Conservation (phyloP, 2,113 vertebrate genomes). For the Cephalopterus ornatus region DNA sequence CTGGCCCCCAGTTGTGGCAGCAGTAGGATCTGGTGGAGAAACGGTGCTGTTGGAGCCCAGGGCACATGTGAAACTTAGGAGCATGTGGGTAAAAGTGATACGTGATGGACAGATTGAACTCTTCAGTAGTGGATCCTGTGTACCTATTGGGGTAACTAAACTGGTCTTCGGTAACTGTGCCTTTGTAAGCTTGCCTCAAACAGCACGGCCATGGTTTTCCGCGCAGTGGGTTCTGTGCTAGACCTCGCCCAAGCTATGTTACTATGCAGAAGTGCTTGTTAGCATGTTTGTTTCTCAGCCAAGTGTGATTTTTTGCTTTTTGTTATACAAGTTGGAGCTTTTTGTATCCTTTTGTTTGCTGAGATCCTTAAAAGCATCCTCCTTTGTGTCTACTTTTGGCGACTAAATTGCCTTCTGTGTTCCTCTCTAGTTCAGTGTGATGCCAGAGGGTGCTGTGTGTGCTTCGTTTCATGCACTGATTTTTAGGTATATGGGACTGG, state of each 20-base stretch:
- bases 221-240: neutral
- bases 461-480: neutral
- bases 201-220: neutral
- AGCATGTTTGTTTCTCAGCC: neutral
- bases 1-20: neutral
- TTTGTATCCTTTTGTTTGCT: neutral
- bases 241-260: neutral
- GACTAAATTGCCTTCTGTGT: neutral
- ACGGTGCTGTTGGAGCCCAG: neutral
- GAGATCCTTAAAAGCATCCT: neutral
- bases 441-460: neutral
- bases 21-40: neutral
- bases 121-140: neutral
- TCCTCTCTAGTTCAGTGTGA: neutral
- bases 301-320: neutral
- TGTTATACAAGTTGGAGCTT: neutral
- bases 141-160: neutral
- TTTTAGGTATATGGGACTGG: constrained; percentile 18
- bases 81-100: neutral
- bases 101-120: neutral
- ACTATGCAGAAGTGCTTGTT: neutral
- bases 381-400: neutral
- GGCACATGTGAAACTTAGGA: neutral
- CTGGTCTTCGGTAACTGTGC: neutral
- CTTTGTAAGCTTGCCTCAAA: neutral